phyloP scores from a whole-genome alignment of 2,113 vertebrate genomes.

The Pygathrix nemaeus region DNA sequence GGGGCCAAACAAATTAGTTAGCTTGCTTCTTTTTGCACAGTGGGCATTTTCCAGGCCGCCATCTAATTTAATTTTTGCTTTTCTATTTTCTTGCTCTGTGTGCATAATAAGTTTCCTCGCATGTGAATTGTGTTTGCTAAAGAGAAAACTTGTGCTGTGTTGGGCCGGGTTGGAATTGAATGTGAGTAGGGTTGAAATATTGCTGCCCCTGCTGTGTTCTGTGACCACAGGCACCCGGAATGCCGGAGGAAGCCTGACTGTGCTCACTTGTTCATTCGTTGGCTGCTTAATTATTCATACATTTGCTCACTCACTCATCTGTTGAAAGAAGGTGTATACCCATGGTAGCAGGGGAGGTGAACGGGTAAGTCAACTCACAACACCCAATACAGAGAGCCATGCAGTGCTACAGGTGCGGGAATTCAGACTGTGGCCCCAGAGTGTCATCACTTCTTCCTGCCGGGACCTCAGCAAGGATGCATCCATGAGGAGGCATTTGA shows the following conservation, averaged over 20 bases:
- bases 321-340: rapidly evolving
- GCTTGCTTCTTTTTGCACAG: neutral
- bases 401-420: rapidly evolving
- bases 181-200: rapidly evolving
- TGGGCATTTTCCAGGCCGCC: slow-evolving; percentile 37
- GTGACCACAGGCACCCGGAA: rapidly evolving
- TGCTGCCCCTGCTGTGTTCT: rapidly evolving
- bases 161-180: rapidly evolving
- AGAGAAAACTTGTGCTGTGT: rapidly evolving
- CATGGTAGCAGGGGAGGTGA: rapidly evolving
- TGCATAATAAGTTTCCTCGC: neutral
- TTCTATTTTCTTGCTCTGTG: slow-evolving; percentile 19
- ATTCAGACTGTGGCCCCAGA: neutral
- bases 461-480: too few relatives aligned
- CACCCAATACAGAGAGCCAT: rapidly evolving
- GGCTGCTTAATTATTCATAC: neutral
- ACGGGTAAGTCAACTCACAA: rapidly evolving
- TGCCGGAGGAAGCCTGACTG: rapidly evolving
- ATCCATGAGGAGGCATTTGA: neutral
- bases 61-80: slow-evolving; percentile 49
- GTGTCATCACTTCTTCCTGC: neutral
- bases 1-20: neutral
- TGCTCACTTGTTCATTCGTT: rapidly evolving
- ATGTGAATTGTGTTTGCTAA: rapidly evolving
- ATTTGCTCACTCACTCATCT: neutral